Conservation (phyloP, 1,140 invertebrate genomes). For the Saccostrea echinata region DNA sequence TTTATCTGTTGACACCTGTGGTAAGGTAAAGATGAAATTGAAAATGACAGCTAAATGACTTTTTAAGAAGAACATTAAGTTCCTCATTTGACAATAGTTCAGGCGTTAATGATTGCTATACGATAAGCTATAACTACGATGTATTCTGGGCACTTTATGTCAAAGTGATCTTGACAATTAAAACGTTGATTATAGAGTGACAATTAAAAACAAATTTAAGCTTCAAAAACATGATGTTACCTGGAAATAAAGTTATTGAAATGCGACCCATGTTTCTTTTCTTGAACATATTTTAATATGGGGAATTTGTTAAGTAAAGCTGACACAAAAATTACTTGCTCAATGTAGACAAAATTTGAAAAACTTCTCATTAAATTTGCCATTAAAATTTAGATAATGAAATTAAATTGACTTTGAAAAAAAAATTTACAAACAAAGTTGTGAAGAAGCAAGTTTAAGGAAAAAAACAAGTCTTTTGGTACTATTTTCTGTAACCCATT, state of each 20-base stretch:
- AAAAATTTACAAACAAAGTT: too few relatives aligned
- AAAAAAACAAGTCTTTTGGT: too few relatives aligned
- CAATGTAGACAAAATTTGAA: too few relatives aligned
- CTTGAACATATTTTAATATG: neutral
- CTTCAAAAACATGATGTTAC: neutral
- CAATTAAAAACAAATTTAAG: conserved; percentile 22
- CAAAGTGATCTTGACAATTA: conserved; percentile 11
- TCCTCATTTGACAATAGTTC: neutral
- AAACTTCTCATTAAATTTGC: too few relatives aligned
- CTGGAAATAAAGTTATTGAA: neutral
- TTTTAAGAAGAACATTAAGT: neutral
- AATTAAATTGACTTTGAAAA: too few relatives aligned
- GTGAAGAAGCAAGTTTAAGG: too few relatives aligned
- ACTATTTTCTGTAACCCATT: too few relatives aligned
- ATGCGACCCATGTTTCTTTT: neutral
- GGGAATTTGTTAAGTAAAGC: neutral
- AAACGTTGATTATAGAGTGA: neutral
- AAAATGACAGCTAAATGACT: conserved; percentile 2
- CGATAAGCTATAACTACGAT: neutral
- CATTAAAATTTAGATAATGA: too few relatives aligned
- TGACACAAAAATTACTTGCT: too few relatives aligned
- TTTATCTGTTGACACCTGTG: neutral
- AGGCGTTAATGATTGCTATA: conserved; percentile 10
- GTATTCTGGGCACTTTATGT: neutral
- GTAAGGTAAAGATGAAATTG: neutral